Conservation (phyloP, 2,797 vertebrate species). For the Melanotaenia boesemani region DNA sequence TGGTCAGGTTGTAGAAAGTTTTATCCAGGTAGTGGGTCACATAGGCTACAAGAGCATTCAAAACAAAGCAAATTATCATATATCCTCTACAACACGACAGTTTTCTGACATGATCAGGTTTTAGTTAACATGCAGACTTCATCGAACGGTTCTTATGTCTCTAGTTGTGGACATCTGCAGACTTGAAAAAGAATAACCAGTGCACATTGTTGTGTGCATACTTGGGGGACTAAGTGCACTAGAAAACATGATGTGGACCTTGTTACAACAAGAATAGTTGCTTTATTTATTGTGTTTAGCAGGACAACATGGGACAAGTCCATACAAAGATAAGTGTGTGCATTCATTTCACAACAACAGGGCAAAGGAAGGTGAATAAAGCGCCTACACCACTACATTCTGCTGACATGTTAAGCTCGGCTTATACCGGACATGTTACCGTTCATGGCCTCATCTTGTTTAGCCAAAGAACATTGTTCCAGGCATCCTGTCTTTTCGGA, state of each 20-base stretch:
- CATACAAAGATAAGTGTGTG: background rate
- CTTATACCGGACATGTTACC: no score
- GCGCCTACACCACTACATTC: no score
- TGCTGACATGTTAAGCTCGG: no score
- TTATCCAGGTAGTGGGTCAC: constrained; percentile 99
- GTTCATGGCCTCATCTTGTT: no score
- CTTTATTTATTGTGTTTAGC: background rate
- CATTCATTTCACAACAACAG: no score
- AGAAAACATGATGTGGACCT: background rate
- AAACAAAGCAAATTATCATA: background rate
- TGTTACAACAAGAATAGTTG: background rate
- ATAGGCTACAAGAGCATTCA: constrained; percentile 81
- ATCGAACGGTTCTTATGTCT: background rate
- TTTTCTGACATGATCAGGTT: background rate
- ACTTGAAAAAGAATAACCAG: background rate
- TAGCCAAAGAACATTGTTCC: no score
- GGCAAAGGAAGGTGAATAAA: no score
- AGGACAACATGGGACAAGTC: background rate
- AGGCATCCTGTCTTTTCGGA: no score
- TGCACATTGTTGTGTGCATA: background rate
- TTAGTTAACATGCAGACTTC: no score
- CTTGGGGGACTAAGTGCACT: no score
- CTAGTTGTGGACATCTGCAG: background rate
- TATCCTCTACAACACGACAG: no score
- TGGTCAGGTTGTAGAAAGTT: constrained; percentile 98